Base-by-base conservation (phyloP, 2,113 vertebrate species). In the Callionymus lyra region DNA sequence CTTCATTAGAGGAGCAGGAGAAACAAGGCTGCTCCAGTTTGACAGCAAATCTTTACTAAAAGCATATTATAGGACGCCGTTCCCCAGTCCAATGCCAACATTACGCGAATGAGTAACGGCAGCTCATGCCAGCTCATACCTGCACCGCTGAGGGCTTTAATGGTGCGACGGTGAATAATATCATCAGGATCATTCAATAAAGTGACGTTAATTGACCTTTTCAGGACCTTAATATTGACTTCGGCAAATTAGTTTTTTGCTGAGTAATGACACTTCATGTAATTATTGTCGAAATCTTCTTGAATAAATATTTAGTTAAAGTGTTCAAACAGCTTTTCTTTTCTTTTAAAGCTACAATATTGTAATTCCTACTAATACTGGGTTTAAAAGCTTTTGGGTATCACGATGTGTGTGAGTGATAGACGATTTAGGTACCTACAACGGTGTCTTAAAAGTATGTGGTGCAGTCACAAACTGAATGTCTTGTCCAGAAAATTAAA, bases 11-110 rank as follows among this genome's bases (percentile, higher is more conserved):
- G 36, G 49, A 66, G 44, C 56, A 43, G 34, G 41, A 36, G 38
- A 60, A 66, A 64, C 31, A 38, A 40, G 41, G 41, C 41, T 62
- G 43, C 45, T 51, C 37, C 14, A 48, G 57, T 41, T 17, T 82
- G 83, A 82, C 81, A 82, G 80, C 41, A 84, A 83, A 83, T 83
- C 81, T 71, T 81, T 83, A 76, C 80, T 84, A 80, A 82, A 84
- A 82, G 80, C 73, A 74, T 76, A 68, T 53, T 63, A 65, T 62
- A 55, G 53, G 49, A 68, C 60, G 70, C 55, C 53, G 57, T 72
- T 68, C 1, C 43, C 19, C 16, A 31, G 38, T 56, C 44, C 64
- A 69, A 82, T 64, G 70, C 68, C 74, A 75, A 57, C 68, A 62
- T 67, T 49, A 41, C 47, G 34, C 44, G 32, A 34, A 72, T 70